phyloP scores from a whole-genome alignment of 1,140 invertebrate genomes.

The Neotoxoptera formosana region DNA sequence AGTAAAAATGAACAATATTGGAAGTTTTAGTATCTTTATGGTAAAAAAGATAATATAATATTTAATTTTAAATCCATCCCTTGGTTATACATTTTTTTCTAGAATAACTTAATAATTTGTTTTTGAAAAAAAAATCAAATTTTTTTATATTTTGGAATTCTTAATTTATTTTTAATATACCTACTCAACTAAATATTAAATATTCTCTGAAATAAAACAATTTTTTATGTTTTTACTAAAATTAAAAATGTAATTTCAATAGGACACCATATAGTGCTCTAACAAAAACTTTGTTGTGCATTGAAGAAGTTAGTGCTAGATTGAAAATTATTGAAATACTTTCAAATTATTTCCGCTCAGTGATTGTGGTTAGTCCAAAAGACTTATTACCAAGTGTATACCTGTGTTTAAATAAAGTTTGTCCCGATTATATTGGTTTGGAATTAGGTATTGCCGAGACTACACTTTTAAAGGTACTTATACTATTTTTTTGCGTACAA shows the following conservation, averaged over 20 bases:
- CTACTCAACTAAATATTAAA: too few relatives aligned
- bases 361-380: constrained; percentile 84
- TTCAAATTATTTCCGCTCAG: constrained; percentile 93
- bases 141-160: background rate
- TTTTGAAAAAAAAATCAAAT: too few relatives aligned
- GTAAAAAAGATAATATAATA: background rate
- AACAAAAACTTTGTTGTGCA: constrained; percentile 87
- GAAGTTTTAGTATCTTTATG: background rate
- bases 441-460: constrained; percentile 94
- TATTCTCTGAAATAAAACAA: background rate
- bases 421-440: constrained; percentile 89
- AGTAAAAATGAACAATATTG: constrained; percentile 58
- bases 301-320: constrained; percentile 87
- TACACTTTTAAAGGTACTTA: constrained; percentile 80
- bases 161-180: background rate
- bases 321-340: constrained; percentile 95
- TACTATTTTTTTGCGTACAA: background rate
- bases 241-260: constrained; percentile 62
- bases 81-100: background rate
- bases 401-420: constrained; percentile 93
- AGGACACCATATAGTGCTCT: constrained; percentile 93
- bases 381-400: constrained; percentile 93
- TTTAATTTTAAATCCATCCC: background rate
- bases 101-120: background rate
- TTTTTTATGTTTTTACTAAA: constrained; percentile 25